phyloP scores from a whole-genome alignment of 2,888 invertebrate species.

The Leptothorax acervorum region DNA sequence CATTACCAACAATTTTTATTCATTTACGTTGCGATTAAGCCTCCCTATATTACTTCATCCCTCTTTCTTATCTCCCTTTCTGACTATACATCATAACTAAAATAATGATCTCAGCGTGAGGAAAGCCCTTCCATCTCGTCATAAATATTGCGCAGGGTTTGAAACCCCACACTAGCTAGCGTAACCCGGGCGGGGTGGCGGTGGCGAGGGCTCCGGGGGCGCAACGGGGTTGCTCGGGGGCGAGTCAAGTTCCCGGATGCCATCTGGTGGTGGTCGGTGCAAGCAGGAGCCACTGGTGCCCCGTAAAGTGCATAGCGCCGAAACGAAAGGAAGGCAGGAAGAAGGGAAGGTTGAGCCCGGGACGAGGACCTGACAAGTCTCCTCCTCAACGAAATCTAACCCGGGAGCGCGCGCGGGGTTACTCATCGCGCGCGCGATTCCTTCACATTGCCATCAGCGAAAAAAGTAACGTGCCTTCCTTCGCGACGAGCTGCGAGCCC shows the following conservation, averaged over 20 bases:
- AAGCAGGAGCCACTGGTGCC: constrained; percentile 77
- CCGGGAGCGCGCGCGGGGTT: not conserved
- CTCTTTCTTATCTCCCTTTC: not conserved
- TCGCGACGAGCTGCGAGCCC: constrained; percentile 37
- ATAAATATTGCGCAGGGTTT: constrained; percentile 25
- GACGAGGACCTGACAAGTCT: constrained; percentile 56
- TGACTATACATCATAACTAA: constrained; percentile 3
- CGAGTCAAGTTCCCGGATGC: constrained; percentile 67
- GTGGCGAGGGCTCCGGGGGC: constrained; percentile 49
- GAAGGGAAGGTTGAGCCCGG: constrained; percentile 71
- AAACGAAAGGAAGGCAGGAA: constrained; percentile 76
- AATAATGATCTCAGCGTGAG: not conserved
- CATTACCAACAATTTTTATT: constrained; percentile 7
- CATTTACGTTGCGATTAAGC: not conserved
- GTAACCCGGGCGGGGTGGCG: constrained; percentile 69
- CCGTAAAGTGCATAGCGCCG: constrained; percentile 82
- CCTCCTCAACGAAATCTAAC: constrained; percentile 20
- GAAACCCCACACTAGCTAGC: constrained; percentile 36
- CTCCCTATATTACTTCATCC: not conserved
- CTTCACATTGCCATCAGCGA: constrained; percentile 24
- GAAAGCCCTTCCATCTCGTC: not conserved
- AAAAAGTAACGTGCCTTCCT: constrained; percentile 48
- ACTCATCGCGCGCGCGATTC: constrained; percentile 52
- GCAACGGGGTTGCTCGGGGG: constrained; percentile 70
- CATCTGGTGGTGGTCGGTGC: constrained; percentile 79